Evolutionary conservation across 2,113 vertebrate species (phyloP), one percentile per base, ranked within the genome.

Genomic region (Meleagris gallopavo): DNA sequence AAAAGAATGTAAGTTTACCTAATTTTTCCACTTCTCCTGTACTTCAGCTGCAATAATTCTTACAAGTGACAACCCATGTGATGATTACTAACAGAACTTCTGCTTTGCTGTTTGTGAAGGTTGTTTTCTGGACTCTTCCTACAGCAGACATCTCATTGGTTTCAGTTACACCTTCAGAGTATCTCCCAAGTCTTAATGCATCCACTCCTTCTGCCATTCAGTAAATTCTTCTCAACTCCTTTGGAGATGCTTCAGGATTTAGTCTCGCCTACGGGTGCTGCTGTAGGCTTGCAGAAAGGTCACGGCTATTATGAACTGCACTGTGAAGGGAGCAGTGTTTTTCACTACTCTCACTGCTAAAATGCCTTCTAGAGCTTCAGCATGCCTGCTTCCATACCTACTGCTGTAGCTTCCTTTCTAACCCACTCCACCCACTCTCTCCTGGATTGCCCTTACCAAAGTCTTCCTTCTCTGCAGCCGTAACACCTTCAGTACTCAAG

Each of bases 361-460:
- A 90, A 74, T 8, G 62, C 1, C 0, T 73, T 72, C 30, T 13
- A 1, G 5, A 34, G 13, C 24, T 78, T 60, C 43, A 79, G 73
- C 74, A 45, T 0, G 0, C 7, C 1, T 6, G 36, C 54, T 24
- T 69, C 29, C 41, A 52, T 32, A 30, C 6, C n/a, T 38, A 38
- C 25, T 27, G 30, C 41, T 79, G 22, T 3, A 54, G 9, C 21
- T 38, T 54, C 21, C 32, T 38, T 66, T 72, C 38, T 38, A 61
- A 45, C 6, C 17, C 14, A 12, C 12, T 52, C 41, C 46, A 13
- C 40, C 19, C 0, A 0, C 40, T 72, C 70, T 29, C 40, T 46
- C 52, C 27, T 71, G 36, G 40, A 76, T 16, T 43, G 16, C 45
- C 32, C 9, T 73, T 71, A 60, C 14, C 40, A 65, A 17, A 29